A percentile compares a stretch with the other conserved stretches of the same genome.
Conservation (phyloP, 2,113 vertebrate species). For the Asarcornis scutulata region DNA sequence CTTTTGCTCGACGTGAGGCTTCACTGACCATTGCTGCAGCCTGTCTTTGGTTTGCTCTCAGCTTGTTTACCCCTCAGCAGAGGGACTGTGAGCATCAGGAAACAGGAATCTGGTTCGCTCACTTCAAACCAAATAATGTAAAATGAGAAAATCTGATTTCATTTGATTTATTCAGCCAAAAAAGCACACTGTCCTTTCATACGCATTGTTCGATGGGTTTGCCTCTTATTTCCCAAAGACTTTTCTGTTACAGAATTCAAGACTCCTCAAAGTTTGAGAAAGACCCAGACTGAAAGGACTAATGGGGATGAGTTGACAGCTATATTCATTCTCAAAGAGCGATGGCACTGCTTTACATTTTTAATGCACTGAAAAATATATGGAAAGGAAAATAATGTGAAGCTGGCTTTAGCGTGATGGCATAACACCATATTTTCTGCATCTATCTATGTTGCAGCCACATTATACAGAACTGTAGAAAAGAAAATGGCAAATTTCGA, state of each 20-base stretch:
- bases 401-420: slow-evolving; percentile 35
- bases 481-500: slow-evolving; percentile 26
- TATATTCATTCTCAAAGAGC: background rate
- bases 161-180: background rate
- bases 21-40: background rate
- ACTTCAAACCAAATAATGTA: fast-evolving
- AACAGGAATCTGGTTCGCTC: background rate
- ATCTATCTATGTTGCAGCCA: slow-evolving; percentile 2
- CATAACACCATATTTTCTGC: slow-evolving; percentile 33
- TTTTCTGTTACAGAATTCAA: background rate
- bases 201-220: background rate
- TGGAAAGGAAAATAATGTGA: slow-evolving; percentile 49
- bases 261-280: background rate
- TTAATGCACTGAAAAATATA: slow-evolving; percentile 48
- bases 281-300: background rate
- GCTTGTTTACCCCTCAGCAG: background rate
- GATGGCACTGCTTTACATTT: slow-evolving; percentile 44
- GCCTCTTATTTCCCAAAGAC: background rate
- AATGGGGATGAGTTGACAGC: slow-evolving; percentile 13
- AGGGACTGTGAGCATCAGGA: background rate
- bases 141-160: background rate
- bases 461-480: background rate
- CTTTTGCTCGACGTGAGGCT: background rate
- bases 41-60: background rate
- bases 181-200: fast-evolving